Evolutionary conservation across 1,140 invertebrate species (phyloP), one percentile per base, ranked within the genome.

Genomic region (Aporrectodea caliginosa): DNA sequence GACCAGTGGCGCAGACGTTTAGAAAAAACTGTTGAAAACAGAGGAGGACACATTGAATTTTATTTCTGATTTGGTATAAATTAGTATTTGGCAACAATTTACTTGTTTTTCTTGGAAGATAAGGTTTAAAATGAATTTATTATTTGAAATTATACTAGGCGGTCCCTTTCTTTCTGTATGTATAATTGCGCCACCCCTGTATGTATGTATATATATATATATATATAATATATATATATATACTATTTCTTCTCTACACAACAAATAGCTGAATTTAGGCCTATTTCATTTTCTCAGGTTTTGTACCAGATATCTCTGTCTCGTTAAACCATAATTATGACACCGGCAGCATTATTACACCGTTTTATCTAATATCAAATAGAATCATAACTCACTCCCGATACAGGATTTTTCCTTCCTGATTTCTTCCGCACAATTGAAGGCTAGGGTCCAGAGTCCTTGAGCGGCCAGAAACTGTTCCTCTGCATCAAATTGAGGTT

Each of bases 381-480:
- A 12, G 43, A 6, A 12, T 58, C 43, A 58, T 58, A 58, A 58
- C 43, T 58, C 43, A 58, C 43, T 12, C 6, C 22, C 43, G 43
- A 58, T 58, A 22, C 43, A 58, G 6, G 43, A 58, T 6, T 22
- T 58, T 35, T 43, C 72, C 16, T 1, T n/a, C 43, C 35, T 79
- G 27, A 79, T 75, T 16, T 73, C 78, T 0, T 79, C 72, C 0
- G 16, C 58, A 30, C 78, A 79, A 12, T 68, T 35, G 71, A 74
- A 79, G 12, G 78, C 71, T 35, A 79, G 43, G 16, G 35, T 79
- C 78, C 78, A 79, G n/a, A 79, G 30, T 6, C 78, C 78, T n/a
- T 68, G 71, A 1, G 71, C 73, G n/a, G 78, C 78, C 31, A 30
- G n/a, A 33, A 35, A 22, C 2, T 74, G 71, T 35, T 74, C 78